A percentile compares a stretch with the other conserved stretches of the same genome.
Evolutionary conservation across 2,113 vertebrate species (phyloP).

Genomic region (Pseudolaguvia tuberculata): DNA sequence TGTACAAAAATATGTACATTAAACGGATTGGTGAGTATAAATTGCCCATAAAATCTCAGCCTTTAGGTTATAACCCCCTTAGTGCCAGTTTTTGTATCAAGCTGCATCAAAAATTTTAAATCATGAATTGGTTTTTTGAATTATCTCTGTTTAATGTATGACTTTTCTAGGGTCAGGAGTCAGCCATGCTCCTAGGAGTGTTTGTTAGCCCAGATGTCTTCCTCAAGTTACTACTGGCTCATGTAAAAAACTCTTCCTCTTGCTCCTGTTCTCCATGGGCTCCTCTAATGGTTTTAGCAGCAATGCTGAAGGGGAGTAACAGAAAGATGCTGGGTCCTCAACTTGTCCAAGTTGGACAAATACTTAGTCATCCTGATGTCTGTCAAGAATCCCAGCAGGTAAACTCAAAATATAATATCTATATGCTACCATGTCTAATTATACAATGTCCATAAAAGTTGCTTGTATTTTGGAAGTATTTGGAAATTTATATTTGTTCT

Average conservation of each 20-base stretch:
- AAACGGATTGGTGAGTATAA: too few species aligned
- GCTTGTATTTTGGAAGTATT: too few species aligned
- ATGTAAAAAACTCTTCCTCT: constrained; percentile 64
- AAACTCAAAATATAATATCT: constrained; percentile 46
- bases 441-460: too few species aligned
- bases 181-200: constrained; percentile 77
- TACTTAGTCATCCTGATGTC: constrained; percentile 67
- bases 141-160: too few species aligned
- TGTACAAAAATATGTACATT: too few species aligned
- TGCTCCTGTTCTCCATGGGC: constrained; percentile 65
- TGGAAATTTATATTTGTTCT: too few species aligned
- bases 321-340: constrained; percentile 71
- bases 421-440: too few species aligned
- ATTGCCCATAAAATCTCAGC: too few species aligned
- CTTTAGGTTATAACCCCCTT: too few species aligned
- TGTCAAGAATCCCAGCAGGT: constrained; percentile 82
- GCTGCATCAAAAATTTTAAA: not conserved
- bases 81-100: not conserved
- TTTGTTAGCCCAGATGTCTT: constrained; percentile 84
- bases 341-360: constrained; percentile 63
- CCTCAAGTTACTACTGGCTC: constrained; percentile 75
- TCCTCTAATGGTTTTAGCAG: constrained; percentile 76
- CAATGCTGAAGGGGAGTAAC: constrained; percentile 75
- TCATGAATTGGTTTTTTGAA: too few species aligned
- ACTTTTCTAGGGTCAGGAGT: constrained; percentile 68